phyloP scores from a whole-genome alignment of 1,140 invertebrate genomes.

The Calephelis virginiensis region DNA sequence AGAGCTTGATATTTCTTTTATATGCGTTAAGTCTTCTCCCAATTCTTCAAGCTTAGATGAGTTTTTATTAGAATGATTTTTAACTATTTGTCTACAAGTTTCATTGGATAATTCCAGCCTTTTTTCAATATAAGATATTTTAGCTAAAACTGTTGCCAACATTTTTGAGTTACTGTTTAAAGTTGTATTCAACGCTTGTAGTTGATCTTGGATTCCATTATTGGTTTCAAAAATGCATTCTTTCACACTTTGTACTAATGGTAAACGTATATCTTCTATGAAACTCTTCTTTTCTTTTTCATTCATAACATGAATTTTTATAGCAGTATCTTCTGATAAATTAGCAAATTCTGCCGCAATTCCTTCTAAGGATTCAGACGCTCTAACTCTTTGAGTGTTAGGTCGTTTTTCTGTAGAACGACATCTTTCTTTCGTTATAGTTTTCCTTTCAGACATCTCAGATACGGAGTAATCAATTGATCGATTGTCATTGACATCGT shows the following conservation, averaged over 20 bases:
- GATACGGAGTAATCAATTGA: slow-evolving; percentile 55
- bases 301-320: slow-evolving; percentile 69
- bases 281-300: slow-evolving; percentile 55
- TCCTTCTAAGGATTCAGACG: slow-evolving; percentile 59
- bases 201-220: slow-evolving; percentile 29
- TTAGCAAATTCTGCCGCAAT: slow-evolving; percentile 49
- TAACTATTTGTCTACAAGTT: not conserved
- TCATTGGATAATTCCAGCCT: slow-evolving; percentile 33
- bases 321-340: slow-evolving; percentile 42
- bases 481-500: slow-evolving; percentile 56
- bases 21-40: slow-evolving; percentile 46
- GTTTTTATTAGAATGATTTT: not conserved
- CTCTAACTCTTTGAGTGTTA: slow-evolving; percentile 37
- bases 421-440: slow-evolving; percentile 37
- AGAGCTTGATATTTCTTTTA: slow-evolving; percentile 41
- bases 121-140: slow-evolving; percentile 44
- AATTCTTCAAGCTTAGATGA: slow-evolving; percentile 56
- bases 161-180: slow-evolving; percentile 45
- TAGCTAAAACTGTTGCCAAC: slow-evolving; percentile 49
- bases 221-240: slow-evolving; percentile 48
- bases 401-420: slow-evolving; percentile 33
- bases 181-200: slow-evolving; percentile 38
- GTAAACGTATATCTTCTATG: slow-evolving; percentile 49
- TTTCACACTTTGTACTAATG: slow-evolving; percentile 50
- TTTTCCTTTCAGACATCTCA: slow-evolving; percentile 49